Evolutionary conservation across 92 coral and sea anemone species (phyloP).

Genomic region (Anthopleura xanthogrammica): DNA sequence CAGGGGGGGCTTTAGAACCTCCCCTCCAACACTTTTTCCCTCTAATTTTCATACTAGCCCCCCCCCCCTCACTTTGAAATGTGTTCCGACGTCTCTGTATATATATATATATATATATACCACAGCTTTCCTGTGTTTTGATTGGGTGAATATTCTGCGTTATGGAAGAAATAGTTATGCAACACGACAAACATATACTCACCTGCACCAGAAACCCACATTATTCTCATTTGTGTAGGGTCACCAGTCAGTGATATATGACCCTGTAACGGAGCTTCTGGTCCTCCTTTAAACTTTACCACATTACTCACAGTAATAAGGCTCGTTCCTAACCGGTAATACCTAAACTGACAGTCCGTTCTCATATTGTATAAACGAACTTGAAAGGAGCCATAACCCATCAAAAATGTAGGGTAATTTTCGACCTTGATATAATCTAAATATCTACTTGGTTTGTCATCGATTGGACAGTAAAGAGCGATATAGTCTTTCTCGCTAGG

Average conservation of each 20-base stretch:
- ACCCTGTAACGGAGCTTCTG: conserved; percentile 74
- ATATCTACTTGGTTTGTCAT: conserved; percentile 60
- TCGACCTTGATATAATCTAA: conserved; percentile 73
- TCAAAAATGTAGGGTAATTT: conserved; percentile 51
- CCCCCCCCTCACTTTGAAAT: too few relatives aligned
- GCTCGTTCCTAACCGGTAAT: conserved; percentile 55
- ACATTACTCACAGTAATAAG: conserved; percentile 72
- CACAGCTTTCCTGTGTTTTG: too few relatives aligned
- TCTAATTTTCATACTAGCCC: too few relatives aligned
- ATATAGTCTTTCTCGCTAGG: conserved; percentile 59
- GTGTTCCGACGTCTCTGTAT: too few relatives aligned
- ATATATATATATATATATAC: too few relatives aligned
- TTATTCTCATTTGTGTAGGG: conserved; percentile 91
- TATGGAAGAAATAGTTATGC: too few relatives aligned
- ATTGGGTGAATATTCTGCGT: too few relatives aligned
- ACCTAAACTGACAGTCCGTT: conserved; percentile 77
- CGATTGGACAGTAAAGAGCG: conserved; percentile 77
- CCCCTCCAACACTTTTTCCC: too few relatives aligned
- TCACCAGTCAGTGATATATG: conserved; percentile 88
- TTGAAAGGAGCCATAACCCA: conserved; percentile 60
- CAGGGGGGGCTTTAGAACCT: too few relatives aligned
- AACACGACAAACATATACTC: conserved; percentile 1
- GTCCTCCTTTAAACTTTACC: conserved; percentile 76
- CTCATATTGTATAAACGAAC: conserved; percentile 69
- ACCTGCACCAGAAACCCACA: conserved; percentile 98